Evolutionary conservation across 2,888 invertebrate genomes (phyloP).

Genomic region (Scelioninae gen. 2): DNA sequence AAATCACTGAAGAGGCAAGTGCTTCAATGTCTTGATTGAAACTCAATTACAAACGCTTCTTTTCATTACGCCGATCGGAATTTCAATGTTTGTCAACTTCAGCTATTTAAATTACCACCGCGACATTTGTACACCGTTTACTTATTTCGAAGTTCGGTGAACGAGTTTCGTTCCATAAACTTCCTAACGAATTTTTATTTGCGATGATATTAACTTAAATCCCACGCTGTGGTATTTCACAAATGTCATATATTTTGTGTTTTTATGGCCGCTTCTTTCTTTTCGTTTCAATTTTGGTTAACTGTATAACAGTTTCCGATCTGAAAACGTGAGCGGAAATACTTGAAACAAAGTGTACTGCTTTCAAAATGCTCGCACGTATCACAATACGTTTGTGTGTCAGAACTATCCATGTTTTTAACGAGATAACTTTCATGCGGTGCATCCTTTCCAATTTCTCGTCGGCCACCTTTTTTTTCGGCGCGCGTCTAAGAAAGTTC

Average conservation of each 20-base stretch:
- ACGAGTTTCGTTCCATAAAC: conserved; percentile 1
- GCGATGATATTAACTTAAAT: conserved; percentile 21
- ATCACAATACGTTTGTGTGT: conserved; percentile 57
- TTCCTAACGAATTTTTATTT: conserved; percentile 34
- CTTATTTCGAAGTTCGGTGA: conserved; percentile 17
- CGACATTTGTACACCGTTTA: not conserved
- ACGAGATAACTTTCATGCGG: conserved; percentile 63
- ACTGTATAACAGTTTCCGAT: conserved; percentile 56
- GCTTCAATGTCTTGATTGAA: too few species aligned
- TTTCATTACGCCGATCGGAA: too few species aligned
- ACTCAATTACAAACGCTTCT: too few species aligned
- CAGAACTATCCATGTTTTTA: conserved; percentile 61
- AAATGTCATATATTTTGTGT: conserved; percentile 25
- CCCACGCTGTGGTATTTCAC: conserved; percentile 24
- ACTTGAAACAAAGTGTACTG: conserved; percentile 56
- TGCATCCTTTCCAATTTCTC: conserved; percentile 49
- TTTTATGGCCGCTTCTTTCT: conserved; percentile 27
- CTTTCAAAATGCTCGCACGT: conserved; percentile 60
- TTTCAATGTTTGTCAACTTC: too few species aligned
- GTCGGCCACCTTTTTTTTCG: conserved; percentile 22
- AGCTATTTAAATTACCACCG: conserved; percentile 7
- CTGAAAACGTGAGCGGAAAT: conserved; percentile 57
- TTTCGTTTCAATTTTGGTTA: conserved; percentile 56
- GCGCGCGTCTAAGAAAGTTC: conserved; percentile 53
- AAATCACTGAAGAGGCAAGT: too few species aligned